Percentiles rank a stretch among this genome's conserved stretches.
These are phyloP conservation scores for Brachyalestes nurse DNA, from an alignment of 2,797 vertebrate genomes.

Conservation along the genomic window DNA sequence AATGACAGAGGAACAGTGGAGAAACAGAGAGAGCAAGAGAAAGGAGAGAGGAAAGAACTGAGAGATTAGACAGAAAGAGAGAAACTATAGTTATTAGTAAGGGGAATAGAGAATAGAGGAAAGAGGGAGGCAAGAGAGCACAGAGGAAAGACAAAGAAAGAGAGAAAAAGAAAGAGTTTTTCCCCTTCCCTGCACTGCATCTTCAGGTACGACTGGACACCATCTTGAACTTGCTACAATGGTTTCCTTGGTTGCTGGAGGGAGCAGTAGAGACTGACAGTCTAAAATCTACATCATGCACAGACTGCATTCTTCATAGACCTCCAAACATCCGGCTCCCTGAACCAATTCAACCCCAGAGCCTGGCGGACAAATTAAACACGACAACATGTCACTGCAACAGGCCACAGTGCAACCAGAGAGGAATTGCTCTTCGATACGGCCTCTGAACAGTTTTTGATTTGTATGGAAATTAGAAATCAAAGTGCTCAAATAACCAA, in stretches of 20 bases:
- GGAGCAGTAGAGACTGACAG: not conserved
- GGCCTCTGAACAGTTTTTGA: constrained; percentile 54
- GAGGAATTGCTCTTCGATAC: constrained; percentile 29
- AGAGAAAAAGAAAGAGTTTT: not conserved
- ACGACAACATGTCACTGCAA: constrained; percentile 69
- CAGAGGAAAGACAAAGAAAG: not conserved
- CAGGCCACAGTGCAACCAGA: constrained; percentile 47
- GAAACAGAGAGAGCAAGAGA: too few species aligned
- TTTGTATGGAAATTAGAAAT: constrained; percentile 64
- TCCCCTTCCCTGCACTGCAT: constrained; percentile 13
- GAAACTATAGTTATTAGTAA: too few species aligned
- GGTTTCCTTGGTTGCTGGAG: not conserved
- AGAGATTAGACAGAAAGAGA: too few species aligned
- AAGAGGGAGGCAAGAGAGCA: not conserved
- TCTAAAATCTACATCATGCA: constrained; percentile 35
- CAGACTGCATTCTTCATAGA: constrained; percentile 38
- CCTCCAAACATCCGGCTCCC: constrained; percentile 33
- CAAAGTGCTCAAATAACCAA: constrained; percentile 52
- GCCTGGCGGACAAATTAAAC: constrained; percentile 76
- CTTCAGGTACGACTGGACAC: constrained; percentile 60
- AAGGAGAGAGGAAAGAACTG: too few species aligned
- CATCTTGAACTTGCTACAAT: not conserved
- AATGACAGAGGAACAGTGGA: too few species aligned
- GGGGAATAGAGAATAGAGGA: not conserved
- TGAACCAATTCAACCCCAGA: constrained; percentile 76